Conservation (phyloP, 2,888 invertebrate genomes). For the Lepetodrilus schrolli region DNA sequence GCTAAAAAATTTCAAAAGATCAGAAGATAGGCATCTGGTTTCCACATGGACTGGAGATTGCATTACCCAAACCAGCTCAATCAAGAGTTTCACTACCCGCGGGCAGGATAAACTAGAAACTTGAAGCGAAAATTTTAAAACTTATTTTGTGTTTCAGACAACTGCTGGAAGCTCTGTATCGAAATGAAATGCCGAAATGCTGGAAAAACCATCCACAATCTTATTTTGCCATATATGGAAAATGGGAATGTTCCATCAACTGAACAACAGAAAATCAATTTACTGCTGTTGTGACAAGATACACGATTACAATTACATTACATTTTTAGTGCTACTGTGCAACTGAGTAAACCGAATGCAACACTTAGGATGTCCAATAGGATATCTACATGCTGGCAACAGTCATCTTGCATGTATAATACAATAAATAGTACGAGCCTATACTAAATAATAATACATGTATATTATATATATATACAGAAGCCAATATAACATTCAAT, state of each 20-base stretch:
- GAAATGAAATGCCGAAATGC: neutral
- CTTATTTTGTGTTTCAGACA: conserved; percentile 3
- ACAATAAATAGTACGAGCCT: too few relatives aligned
- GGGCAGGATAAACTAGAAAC: conserved; percentile 4
- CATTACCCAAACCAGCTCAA: conserved; percentile 24
- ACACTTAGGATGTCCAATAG: neutral
- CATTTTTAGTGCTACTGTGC: too few relatives aligned
- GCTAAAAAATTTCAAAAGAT: conserved; percentile 30
- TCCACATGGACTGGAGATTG: conserved; percentile 25
- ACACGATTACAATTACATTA: neutral
- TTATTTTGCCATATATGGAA: conserved; percentile 14
- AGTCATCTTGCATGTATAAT: too few relatives aligned
- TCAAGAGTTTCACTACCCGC: conserved; percentile 10
- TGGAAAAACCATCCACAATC: conserved; percentile 18
- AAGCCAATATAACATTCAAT: too few relatives aligned
- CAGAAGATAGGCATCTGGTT: conserved; percentile 28
- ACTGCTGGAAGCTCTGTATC: conserved; percentile 13
- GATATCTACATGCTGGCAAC: too few relatives aligned
- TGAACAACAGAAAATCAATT: neutral
- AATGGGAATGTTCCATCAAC: neutral
- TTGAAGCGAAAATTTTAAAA: conserved; percentile 25
- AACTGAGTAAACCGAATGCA: neutral
- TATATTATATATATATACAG: too few relatives aligned
- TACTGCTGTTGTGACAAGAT: neutral
- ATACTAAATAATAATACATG: too few relatives aligned